Evolutionary conservation across 1,140 invertebrate species (phyloP), one percentile per base, ranked within the genome.

Genomic region (Bombus waltoni): DNA sequence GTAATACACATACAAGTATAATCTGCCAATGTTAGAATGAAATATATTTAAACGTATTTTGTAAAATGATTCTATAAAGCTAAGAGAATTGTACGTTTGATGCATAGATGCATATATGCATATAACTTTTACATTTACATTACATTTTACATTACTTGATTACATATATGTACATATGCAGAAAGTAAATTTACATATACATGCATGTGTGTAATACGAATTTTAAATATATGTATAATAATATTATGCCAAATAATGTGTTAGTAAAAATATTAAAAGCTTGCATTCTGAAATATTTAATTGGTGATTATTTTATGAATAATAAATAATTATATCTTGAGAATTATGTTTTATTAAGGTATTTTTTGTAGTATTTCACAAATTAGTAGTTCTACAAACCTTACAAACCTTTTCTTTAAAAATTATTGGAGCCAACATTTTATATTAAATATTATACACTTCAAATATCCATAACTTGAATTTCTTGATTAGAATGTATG

Each of bases 401-500:
- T 88, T 82, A 79, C 65, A 53, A 75, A 32, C 38, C 77, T n/a
- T 44, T 70, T 25, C 15, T 38, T 65, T 40, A 28, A 71, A 71
- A n/a, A 71, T 71, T 28, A 18, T 68, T 35, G 35, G 38, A 35
- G 32, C 66, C 18, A 68, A 68, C 9, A 68, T 68, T 68, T 35
- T 68, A 68, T 68, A 18, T 38, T 35, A 68, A 68, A 32, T 59
- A 59, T 35, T 59, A 57, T 18, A n/a, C 53, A 65, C 13, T 81
- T 71, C 81, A 57, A 42, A n/a, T 70, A 83, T 80, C 76, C 80
- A 65, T 62, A 88, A 85, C 35, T 87, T 85, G 81, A 70, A 80
- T 74, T 71, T 80, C 59, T 82, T 83, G 25, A 68, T 62, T 42
- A 88, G 65, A 74, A 66, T 66, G 47, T 87, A 44, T 81, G 62